Conservation (phyloP, 2,113 vertebrate species). For the Onychostoma macrolepis region DNA sequence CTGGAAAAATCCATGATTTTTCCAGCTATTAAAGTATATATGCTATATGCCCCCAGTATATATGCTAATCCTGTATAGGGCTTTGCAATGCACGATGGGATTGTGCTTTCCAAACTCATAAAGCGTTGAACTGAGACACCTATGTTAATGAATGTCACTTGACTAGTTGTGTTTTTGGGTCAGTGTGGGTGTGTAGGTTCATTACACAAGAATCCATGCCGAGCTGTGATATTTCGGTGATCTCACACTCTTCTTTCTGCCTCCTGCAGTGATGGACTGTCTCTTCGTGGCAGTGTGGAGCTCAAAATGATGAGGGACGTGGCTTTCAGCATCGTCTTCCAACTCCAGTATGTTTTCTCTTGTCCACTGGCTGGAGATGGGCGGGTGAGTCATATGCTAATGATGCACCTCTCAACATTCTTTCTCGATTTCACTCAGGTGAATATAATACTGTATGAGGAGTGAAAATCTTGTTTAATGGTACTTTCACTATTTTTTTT, state of each 20-base stretch:
- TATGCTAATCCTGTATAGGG: background rate
- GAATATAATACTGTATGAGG: background rate
- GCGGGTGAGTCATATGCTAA: constrained; percentile 73
- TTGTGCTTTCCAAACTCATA: background rate
- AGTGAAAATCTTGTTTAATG: background rate
- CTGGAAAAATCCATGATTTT: background rate
- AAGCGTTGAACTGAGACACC: background rate
- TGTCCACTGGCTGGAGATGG: constrained; percentile 64
- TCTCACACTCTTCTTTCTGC: constrained; percentile 28
- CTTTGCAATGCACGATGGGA: background rate
- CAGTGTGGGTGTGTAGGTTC: constrained; percentile 65
- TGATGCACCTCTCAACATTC: background rate
- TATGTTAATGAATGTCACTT: constrained; percentile 46
- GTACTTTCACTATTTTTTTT: background rate
- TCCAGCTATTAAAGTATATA: too few species aligned
- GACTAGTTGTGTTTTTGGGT: constrained; percentile 50
- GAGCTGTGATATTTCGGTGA: constrained; percentile 31
- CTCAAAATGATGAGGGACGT: constrained; percentile 83
- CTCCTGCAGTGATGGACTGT: constrained; percentile 71
- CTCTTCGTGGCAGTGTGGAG: constrained; percentile 85
- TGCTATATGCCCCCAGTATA: background rate
- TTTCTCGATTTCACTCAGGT: background rate
- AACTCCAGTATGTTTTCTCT: constrained; percentile 89
- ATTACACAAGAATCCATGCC: constrained; percentile 21
- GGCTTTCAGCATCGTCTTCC: constrained; percentile 81